phyloP scores from a whole-genome alignment of 2,888 invertebrate species.

The Drosophila borealis region DNA sequence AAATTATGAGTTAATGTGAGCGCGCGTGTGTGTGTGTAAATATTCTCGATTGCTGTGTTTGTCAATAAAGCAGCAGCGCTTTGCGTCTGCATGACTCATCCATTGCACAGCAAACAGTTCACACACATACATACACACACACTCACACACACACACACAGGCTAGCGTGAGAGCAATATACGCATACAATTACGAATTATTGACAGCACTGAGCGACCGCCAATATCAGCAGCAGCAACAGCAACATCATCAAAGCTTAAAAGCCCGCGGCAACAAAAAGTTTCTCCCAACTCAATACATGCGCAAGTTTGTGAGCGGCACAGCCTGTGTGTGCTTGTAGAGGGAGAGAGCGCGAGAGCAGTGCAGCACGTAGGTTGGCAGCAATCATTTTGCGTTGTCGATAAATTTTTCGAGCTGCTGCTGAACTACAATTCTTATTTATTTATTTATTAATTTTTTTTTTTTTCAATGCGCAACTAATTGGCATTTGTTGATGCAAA shows the following conservation, averaged over 20 bases:
- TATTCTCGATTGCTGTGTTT: conserved; percentile 67
- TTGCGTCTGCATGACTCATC: conserved; percentile 63
- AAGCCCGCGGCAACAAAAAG: conserved; percentile 60
- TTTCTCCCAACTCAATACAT: conserved; percentile 55
- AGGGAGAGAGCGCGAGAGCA: conserved; percentile 24
- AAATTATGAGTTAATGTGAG: conserved; percentile 76
- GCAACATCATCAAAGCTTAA: conserved; percentile 62
- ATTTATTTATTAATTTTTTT: conserved; percentile 7
- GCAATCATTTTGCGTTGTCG: conserved; percentile 62
- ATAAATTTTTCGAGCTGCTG: conserved; percentile 51
- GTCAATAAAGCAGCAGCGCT: conserved; percentile 70
- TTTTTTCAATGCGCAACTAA: conserved; percentile 38
- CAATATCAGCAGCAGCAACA: conserved; percentile 57
- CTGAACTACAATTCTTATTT: conserved; percentile 37
- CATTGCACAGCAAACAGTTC: conserved; percentile 60
- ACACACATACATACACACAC: conserved; percentile 38
- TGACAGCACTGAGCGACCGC: conserved; percentile 55
- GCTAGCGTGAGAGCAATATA: conserved; percentile 40
- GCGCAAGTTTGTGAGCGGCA: conserved; percentile 2
- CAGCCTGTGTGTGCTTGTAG: conserved; percentile 5
- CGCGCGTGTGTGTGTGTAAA: conserved; percentile 58
- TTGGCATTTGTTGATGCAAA: conserved; percentile 52
- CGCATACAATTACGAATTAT: conserved; percentile 64
- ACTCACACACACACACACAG: conserved; percentile 22
- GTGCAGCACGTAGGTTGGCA: conserved; percentile 41